Evolutionary conservation across 2,113 vertebrate species (phyloP).

Genomic region (Erythrolamprus reginae): DNA sequence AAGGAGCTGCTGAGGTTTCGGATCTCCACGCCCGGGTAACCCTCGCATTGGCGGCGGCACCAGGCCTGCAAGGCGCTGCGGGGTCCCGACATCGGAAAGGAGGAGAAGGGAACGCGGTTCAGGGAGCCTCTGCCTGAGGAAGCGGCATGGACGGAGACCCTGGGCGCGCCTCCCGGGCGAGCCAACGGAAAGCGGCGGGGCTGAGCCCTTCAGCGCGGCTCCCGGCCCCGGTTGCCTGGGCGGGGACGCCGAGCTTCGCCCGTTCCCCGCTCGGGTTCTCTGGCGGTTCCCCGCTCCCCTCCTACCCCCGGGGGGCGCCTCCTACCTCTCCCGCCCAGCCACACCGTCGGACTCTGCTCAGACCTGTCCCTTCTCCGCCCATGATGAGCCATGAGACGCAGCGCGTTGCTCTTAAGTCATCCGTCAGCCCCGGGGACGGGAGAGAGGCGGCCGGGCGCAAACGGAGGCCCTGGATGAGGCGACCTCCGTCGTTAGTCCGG

Average conservation of each 20-base stretch:
- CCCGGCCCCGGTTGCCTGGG: not conserved
- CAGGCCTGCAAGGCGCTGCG: slow-evolving; percentile 86
- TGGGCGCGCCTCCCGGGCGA: not conserved
- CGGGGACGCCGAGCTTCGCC: not conserved
- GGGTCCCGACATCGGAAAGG: slow-evolving; percentile 76
- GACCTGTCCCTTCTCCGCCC: slow-evolving; percentile 26
- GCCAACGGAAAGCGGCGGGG: not conserved
- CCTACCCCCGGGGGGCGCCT: slow-evolving; percentile 16
- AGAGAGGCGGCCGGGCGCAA: not conserved
- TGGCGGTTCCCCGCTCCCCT: not conserved
- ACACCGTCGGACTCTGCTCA: slow-evolving; percentile 14
- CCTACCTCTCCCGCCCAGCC: slow-evolving; percentile 15
- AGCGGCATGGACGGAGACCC: not conserved
- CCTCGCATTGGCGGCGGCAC: slow-evolving; percentile 85
- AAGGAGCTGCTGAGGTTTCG: slow-evolving; percentile 91
- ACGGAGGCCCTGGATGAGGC: not conserved
- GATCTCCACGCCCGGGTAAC: slow-evolving; percentile 83
- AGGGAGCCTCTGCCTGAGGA: not conserved
- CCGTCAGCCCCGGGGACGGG: not conserved
- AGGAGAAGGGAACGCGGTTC: not conserved
- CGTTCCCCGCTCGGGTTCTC: slow-evolving; percentile 4
- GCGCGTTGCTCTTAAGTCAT: not conserved
- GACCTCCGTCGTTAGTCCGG: not conserved
- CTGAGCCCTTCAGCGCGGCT: not conserved
- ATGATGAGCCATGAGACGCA: not conserved